Evolutionary conservation across 1,140 invertebrate genomes (phyloP).

Genomic region (Solen grandis): DNA sequence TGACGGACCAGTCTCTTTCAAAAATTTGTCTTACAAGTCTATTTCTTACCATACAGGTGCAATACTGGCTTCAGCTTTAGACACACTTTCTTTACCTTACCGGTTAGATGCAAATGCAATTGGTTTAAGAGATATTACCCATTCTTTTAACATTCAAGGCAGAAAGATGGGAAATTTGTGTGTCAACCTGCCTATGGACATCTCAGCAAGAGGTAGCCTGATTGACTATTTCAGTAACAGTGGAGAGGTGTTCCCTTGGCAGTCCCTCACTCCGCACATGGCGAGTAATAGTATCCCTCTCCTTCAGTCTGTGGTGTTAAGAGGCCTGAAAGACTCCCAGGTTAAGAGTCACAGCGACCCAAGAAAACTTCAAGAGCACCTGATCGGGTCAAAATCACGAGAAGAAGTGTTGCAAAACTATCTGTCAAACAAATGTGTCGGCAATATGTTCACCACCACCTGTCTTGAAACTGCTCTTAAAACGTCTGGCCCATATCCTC

Average conservation of each 20-base stretch:
- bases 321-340: constrained; percentile 9
- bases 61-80: constrained; percentile 89
- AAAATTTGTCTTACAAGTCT: constrained; percentile 71
- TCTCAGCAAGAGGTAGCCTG: constrained; percentile 34
- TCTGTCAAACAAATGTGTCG: constrained; percentile 7
- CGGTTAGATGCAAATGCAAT: constrained; percentile 80
- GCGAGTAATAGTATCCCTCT: constrained; percentile 4
- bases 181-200: constrained; percentile 16
- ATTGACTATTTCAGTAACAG: constrained; percentile 35
- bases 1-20: constrained; percentile 55
- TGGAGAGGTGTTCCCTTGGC: constrained; percentile 32
- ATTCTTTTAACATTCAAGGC: constrained; percentile 61
- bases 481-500: constrained; percentile 70
- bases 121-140: constrained; percentile 64
- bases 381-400: neutral
- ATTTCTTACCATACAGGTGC: constrained; percentile 89
- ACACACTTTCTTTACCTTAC: constrained; percentile 89
- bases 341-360: constrained; percentile 18
- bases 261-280: constrained; percentile 35
- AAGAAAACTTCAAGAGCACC: neutral
- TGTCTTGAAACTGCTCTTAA: constrained; percentile 50
- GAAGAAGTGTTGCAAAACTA: constrained; percentile 40
- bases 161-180: constrained; percentile 59
- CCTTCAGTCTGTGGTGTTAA: constrained; percentile 36
- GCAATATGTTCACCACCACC: neutral